Evolutionary conservation across 2,113 vertebrate species (phyloP).

Genomic region (Serinus canaria): DNA sequence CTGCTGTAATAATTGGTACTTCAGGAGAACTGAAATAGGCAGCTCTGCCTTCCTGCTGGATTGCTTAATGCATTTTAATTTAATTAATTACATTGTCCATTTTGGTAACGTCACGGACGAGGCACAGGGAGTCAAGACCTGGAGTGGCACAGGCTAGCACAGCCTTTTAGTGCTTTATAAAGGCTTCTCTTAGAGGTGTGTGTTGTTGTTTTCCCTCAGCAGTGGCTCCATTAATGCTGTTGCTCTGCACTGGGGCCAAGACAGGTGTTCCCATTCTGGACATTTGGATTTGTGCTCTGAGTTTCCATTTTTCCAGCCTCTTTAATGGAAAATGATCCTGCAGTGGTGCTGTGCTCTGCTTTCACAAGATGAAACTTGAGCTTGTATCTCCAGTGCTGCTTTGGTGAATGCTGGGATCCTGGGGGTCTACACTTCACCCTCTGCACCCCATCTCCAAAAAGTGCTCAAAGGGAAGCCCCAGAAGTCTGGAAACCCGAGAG

Average conservation of each 20-base stretch:
- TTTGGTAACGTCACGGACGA: constrained; percentile 8
- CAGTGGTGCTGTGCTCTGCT: neutral
- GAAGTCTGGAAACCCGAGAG: neutral
- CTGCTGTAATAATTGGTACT: constrained; percentile 38
- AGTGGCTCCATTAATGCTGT: constrained; percentile 20
- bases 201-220: neutral
- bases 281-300: accelerated
- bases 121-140: neutral
- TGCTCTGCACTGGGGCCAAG: accelerated
- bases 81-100: constrained; percentile 39
- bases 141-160: neutral
- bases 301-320: neutral
- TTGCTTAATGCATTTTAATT: constrained; percentile 44
- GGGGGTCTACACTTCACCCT: neutral
- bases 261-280: accelerated
- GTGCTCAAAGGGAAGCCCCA: neutral
- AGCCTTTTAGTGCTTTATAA: constrained; percentile 37
- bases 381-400: neutral
- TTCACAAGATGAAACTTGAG: neutral
- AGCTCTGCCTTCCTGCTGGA: constrained; percentile 20
- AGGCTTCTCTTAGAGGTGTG: neutral
- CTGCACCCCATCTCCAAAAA: neutral
- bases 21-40: constrained; percentile 15
- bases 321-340: neutral
- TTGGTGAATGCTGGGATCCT: neutral